Evolutionary conservation across 2,888 invertebrate species (phyloP), one percentile per base, ranked within the genome.

Genomic region (Malacosoma neustria): DNA sequence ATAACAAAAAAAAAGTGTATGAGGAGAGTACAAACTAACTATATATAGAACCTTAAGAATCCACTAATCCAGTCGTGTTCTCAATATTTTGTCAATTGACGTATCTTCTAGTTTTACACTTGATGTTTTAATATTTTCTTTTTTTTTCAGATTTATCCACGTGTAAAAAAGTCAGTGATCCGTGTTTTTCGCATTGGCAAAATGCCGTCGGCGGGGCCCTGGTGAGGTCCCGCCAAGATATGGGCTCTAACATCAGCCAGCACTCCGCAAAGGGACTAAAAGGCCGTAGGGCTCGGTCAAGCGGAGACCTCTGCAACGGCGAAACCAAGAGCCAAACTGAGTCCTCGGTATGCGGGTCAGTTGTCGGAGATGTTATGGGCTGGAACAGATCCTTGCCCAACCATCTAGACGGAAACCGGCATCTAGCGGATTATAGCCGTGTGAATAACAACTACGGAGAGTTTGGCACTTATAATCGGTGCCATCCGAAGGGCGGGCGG

Each of bases 161-260:
- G 44, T 56, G 55, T 46, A 56, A 56, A 33, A 49, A 50, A 42
- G 43, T 43, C 47, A 62, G 46, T 46, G 62, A 50, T 15, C 58
- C 57, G 49, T 57, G 54, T 33, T 53, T 54, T 39, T 44, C 54
- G 36, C 54, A 67, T 54, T 59, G 52, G 55, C 72, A 64, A 55
- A 51, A 80, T 75, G 77, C 53, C 60, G 71, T 56, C 58, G 80
- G 80, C 79, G 82, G 82, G 79, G 64, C 82, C 80, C 68, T 57
- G 63, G 45, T 82, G 67, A 80, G 80, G 77, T 77, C 74, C 77
- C 80, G 77, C 80, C 80, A 63, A 62, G 88, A 74, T 59, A 93
- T 93, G 93, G 93, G 93, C 69, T 92, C 92, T 43, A 93, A 92
- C 87, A 89, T 92, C 64, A 92, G 92, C 86, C 90, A 92, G 47